phyloP scores from a whole-genome alignment of 2,888 invertebrate species.

The Thera britannica region DNA sequence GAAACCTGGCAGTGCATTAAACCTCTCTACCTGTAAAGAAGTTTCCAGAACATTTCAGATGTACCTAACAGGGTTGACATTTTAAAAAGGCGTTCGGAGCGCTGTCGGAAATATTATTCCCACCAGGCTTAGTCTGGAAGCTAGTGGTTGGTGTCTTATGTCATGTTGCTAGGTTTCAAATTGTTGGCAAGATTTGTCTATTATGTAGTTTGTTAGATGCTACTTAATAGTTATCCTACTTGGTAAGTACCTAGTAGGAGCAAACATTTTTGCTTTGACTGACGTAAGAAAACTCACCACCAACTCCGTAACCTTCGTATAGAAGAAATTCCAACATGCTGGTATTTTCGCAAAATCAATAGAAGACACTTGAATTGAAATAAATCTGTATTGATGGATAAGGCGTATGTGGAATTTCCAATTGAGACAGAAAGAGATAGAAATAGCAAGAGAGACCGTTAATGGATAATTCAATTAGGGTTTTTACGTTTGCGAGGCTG shows the following conservation, averaged over 20 bases:
- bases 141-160: not conserved
- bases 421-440: conserved; percentile 9
- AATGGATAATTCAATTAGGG: conserved; percentile 34
- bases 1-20: conserved; percentile 16
- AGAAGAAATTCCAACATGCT: conserved; percentile 15
- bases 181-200: no score
- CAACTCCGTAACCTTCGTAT: conserved; percentile 6
- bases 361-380: conserved; percentile 28
- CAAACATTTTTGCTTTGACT: not conserved
- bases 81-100: conserved; percentile 22
- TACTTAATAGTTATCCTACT: no score
- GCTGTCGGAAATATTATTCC: conserved; percentile 28
- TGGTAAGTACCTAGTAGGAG: no score
- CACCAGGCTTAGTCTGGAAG: conserved; percentile 19
- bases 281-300: not conserved
- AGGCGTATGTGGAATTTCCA: conserved; percentile 15
- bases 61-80: conserved; percentile 28
- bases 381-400: conserved; percentile 23
- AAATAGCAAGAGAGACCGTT: conserved; percentile 8
- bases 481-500: conserved; percentile 26
- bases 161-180: not conserved
- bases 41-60: conserved; percentile 24
- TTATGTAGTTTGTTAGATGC: no score
- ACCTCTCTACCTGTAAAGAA: conserved; percentile 6
- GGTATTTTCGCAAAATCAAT: conserved; percentile 38